Conservation (phyloP, 2,113 vertebrate genomes). For the Corydoras maculifer region DNA sequence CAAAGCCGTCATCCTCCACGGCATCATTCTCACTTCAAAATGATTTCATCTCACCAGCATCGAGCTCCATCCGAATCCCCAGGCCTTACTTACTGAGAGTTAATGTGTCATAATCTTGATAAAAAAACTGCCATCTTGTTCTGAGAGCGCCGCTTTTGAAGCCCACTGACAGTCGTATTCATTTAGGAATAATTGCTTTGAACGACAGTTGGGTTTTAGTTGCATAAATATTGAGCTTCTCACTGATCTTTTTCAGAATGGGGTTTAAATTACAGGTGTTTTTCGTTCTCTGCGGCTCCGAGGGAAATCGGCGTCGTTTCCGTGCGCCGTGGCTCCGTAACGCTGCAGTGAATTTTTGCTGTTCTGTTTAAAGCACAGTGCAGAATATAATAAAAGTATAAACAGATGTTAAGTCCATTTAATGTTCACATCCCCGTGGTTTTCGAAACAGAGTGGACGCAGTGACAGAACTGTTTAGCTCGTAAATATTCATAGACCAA, state of each 20-base stretch:
- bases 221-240: neutral
- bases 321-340: no score
- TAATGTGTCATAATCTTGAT: slow-evolving; percentile 7
- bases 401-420: no score
- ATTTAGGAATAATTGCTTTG: neutral
- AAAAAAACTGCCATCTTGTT: neutral
- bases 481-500: no score
- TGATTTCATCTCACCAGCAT: neutral
- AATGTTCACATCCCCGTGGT: no score
- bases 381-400: no score
- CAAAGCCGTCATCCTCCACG: neutral
- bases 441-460: no score
- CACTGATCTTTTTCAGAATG: neutral
- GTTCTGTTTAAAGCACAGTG: no score
- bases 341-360: no score
- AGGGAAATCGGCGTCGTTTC: neutral
- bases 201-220: neutral
- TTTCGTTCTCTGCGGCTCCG: neutral
- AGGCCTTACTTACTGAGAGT: slow-evolving; percentile 1
- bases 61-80: neutral
- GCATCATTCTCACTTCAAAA: slow-evolving; percentile 11
- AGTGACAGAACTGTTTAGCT: no score
- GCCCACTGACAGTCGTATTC: neutral
- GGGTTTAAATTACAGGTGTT: neutral
- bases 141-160: neutral